Evolutionary conservation across 2,113 vertebrate genomes (phyloP), one percentile per base, ranked within the genome.

Genomic region (Atlantisia rogersi): DNA sequence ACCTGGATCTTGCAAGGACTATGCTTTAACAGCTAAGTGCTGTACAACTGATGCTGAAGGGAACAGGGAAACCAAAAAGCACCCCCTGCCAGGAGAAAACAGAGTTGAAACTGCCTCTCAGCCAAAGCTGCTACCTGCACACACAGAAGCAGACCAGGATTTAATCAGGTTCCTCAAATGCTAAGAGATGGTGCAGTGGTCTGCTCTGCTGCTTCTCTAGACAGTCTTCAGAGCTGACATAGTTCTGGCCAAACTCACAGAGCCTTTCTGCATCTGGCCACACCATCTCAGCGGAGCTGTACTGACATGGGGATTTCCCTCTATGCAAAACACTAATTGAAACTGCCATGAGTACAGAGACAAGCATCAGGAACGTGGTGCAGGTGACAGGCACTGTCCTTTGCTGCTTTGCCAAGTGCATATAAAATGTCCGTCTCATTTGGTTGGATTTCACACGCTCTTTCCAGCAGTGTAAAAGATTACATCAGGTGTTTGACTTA

Each of bases 401-500:
- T 63, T 73, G 55, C 37, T 86, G 71, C 48, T 68, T 63, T 91
- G 78, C 75, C 84, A 92, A 80, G 46, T 22, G 21, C 29, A 40
- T 21, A 53, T 82, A 50, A 89, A 95, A 55, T 10, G 15, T 10
- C 48, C 31, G 65, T 60, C 67, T 91, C n/a, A 65, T 67, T 32
- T 12, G 3, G 40, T 29, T 79, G 81, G n/a, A 91, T 93, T 95
- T 83, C 55, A 86, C 40, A 46, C 40, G 52, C 74, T 39, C 19
- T 53, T 87, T 93, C 55, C 79, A 92, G 84, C 92, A 40, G 25
- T 88, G 40, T 83, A 35, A 93, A 80, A 81, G 63, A 94, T 83
- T 65, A 80, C 79, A 48, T 82, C 76, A 93, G 64, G 37, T 83
- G 71, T 86, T 80, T 46, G 79, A 77, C 82, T 93, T 62, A 37